Base-by-base conservation (phyloP, 2,113 vertebrate species). In the Todiramphus saurophagus region DNA sequence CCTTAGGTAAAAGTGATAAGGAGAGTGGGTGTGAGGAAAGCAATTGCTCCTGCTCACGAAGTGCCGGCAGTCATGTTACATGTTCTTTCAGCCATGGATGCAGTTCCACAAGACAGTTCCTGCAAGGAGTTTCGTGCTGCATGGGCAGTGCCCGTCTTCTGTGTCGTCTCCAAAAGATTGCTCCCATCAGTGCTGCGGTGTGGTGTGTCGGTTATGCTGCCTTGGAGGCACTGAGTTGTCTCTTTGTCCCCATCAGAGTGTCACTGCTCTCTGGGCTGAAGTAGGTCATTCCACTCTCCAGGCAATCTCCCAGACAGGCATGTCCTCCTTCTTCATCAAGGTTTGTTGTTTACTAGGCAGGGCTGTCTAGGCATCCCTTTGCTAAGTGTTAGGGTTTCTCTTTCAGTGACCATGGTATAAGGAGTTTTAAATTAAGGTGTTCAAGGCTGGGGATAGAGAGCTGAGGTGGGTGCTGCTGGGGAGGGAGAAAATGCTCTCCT, bases 261-360 rank as follows among this genome's bases (percentile, higher is more conserved):
- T 70, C 20, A 17, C 68, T 0, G 27, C 56, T 85, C 60, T 68
- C 93, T 75, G 46, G 33, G 37, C 91, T 91, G 89, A 96, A 95
- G 67, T 96, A 96, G 89, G 92, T 95, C 94, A 92, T 79, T 87
- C 35, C n/a, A 5, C 58, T 93, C 89, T 92, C 35, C 58, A 1
- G 83, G 84, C 93, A 89, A 11, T 86, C 82, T 21, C 75, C 80
- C 93, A 93, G 96, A 66, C 93, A 92, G 56, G 35, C 90, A 83
- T 73, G 66, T 82, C 93, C 80, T 88, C 3, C 91, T 73, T 41
- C 93, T 90, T 92, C 95, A 50, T 72, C 86, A 64, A 87, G 92
- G 86, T 93, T 94, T 92, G 94, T 92, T 94, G 55, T 83, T 92
- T 58, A 62, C 56, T 78, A 31, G 92, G 80, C 56, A 84, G 66